phyloP scores from a whole-genome alignment of 2,113 vertebrate species.

The Ptychochromis oligacanthus region DNA sequence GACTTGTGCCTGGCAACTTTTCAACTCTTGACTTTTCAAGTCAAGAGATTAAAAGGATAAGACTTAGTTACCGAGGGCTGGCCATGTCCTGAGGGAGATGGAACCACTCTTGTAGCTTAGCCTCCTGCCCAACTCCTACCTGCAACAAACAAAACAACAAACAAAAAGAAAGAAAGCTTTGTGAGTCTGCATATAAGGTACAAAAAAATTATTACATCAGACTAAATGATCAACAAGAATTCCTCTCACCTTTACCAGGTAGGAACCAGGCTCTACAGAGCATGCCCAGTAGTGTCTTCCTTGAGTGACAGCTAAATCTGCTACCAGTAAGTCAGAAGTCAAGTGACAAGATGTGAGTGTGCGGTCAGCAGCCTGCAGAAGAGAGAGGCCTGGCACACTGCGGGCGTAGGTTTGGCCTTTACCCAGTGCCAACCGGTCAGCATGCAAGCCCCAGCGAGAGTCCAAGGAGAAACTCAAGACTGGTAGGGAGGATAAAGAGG shows the following conservation, averaged over 20 bases:
- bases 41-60: not conserved
- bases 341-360: slow-evolving; percentile 93
- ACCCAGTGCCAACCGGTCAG: slow-evolving; percentile 91
- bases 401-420: slow-evolving; percentile 93
- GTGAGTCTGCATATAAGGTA: not conserved
- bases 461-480: slow-evolving; percentile 95
- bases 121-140: slow-evolving; percentile 93
- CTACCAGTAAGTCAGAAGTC: slow-evolving; percentile 91
- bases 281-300: slow-evolving; percentile 98
- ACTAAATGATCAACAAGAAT: not conserved
- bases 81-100: slow-evolving; percentile 92
- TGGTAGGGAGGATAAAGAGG: slow-evolving; percentile 51
- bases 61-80: slow-evolving; percentile 89
- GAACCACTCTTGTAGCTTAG: slow-evolving; percentile 95
- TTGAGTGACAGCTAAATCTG: slow-evolving; percentile 87
- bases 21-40: not conserved
- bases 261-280: slow-evolving; percentile 93
- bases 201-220: not conserved
- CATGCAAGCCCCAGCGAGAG: slow-evolving; percentile 91
- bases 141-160: slow-evolving; percentile 36
- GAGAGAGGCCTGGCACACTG: slow-evolving; percentile 90
- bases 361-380: slow-evolving; percentile 86
- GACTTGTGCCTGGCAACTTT: not conserved
- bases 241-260: slow-evolving; percentile 87
- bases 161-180: slow-evolving; percentile 20